Evolutionary conservation across 2,113 vertebrate species (phyloP), one percentile per base, ranked within the genome.

Genomic region (Esox niger): DNA sequence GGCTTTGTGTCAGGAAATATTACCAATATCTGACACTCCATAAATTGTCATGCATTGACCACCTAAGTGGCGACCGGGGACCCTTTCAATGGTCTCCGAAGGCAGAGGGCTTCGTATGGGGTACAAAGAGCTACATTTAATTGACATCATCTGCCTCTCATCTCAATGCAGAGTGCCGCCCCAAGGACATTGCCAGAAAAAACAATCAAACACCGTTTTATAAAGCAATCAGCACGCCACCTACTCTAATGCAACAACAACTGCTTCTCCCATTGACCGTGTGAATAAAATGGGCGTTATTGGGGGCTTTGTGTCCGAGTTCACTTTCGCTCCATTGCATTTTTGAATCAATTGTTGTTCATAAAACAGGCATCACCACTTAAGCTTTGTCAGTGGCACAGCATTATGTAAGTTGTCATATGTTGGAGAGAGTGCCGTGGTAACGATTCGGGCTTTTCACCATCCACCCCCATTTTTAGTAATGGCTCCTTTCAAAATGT

Each of bases 311-410:
- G 87, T 91, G 82, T 86, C 86, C 76, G 5, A 77, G 82, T 88
- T 87, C 85, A 85, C 84, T 82, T 84, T 87, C 62, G 77, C 86
- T 74, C 88, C 75, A 58, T 78, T 88, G 88, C 89, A 89, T 92
- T 90, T 88, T 85, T 90, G 86, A 91, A 90, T 92, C 89, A 90
- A 90, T 92, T 91, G 90, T 74, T 82, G 78, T 67, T 80, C 84
- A 90, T 91, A 88, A 90, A 90, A 91, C 87, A 87, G 85, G 88
- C 86, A 86, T 90, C 86, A 91, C 88, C 89, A 90, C 87, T 90
- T 90, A 88, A 88, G 88, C 87, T 90, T 90, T 90, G 88, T 91
- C 87, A 89, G 88, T 88, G 87, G 79, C 88, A 90, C 91, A 87
- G 86, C 88, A 88, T 91, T 91, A 90, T 91, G 89, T 91, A 90